These are phyloP conservation scores for Napeogenes inachia DNA, from an alignment of 2,888 invertebrate species.

Conservation along the genomic window DNA sequence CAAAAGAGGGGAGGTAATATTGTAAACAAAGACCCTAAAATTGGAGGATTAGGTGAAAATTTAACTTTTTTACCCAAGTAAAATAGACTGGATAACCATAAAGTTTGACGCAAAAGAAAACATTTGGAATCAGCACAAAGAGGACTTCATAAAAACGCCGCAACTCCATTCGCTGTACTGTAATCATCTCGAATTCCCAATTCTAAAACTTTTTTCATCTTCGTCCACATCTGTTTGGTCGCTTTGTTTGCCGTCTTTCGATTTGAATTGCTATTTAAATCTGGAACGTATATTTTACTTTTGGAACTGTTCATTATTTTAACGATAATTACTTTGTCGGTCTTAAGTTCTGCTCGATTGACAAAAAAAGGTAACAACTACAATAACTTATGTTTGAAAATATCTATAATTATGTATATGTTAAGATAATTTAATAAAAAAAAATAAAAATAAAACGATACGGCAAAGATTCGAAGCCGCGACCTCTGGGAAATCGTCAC, in stretches of 20 bases:
- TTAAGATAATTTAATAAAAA: too few relatives aligned
- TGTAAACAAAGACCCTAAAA: constrained; percentile 13
- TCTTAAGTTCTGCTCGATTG: background rate
- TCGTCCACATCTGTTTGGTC: constrained; percentile 70
- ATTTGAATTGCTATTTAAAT: constrained; percentile 37
- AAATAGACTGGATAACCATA: constrained; percentile 51
- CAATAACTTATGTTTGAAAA: too few relatives aligned
- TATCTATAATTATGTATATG: too few relatives aligned
- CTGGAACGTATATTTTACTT: constrained; percentile 8
- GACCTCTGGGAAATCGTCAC: too few relatives aligned
- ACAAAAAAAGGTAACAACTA: too few relatives aligned
- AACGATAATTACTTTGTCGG: constrained; percentile 5
- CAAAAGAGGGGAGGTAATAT: constrained; percentile 49
- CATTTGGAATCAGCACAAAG: constrained; percentile 69
- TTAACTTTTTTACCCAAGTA: constrained; percentile 56
- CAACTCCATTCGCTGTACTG: constrained; percentile 71
- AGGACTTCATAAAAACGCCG: constrained; percentile 69
- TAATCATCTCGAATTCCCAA: constrained; percentile 72
- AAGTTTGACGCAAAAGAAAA: constrained; percentile 60
- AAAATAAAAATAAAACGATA: too few relatives aligned
- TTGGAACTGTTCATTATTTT: constrained; percentile 13
- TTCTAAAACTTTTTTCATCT: constrained; percentile 74
- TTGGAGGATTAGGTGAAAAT: constrained; percentile 55
- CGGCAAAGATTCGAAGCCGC: too few relatives aligned
- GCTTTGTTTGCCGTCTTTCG: constrained; percentile 55